Evolutionary conservation across 2,113 vertebrate species (phyloP).

Genomic region (Oxyruncus cristatus): DNA sequence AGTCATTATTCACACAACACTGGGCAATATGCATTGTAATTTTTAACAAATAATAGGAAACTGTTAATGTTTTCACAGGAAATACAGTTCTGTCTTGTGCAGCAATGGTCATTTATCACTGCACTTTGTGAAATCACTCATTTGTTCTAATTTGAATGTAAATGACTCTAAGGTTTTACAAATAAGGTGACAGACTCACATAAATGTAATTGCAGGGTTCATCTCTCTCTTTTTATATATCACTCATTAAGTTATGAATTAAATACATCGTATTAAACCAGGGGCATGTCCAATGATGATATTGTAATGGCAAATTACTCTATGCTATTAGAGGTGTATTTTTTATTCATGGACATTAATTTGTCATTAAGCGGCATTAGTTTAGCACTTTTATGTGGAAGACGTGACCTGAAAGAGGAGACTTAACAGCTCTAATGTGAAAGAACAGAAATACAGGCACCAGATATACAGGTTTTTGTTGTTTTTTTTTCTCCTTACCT

Average conservation of each 20-base stretch:
- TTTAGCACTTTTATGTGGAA: constrained; percentile 86
- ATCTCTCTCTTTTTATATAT: constrained; percentile 89
- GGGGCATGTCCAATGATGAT: constrained; percentile 91
- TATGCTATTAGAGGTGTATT: constrained; percentile 88
- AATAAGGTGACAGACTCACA: constrained; percentile 91
- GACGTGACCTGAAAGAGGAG: constrained; percentile 86
- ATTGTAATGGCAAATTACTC: constrained; percentile 91
- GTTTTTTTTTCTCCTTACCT: neutral
- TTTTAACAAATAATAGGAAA: constrained; percentile 86
- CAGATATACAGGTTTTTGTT: neutral
- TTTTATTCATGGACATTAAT: constrained; percentile 91
- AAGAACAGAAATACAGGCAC: constrained; percentile 48
- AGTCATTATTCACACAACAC: constrained; percentile 86
- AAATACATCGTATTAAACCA: constrained; percentile 91
- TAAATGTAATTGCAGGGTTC: constrained; percentile 89
- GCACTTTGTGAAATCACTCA: constrained; percentile 88
- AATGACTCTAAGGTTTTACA: constrained; percentile 90
- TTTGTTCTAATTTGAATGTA: constrained; percentile 91
- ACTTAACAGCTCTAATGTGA: constrained; percentile 54
- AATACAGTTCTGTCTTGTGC: constrained; percentile 79
- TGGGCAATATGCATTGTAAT: constrained; percentile 84
- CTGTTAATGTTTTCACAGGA: constrained; percentile 81
- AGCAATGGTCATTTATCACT: constrained; percentile 83
- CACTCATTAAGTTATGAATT: constrained; percentile 92
- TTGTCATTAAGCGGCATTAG: constrained; percentile 89